Base-by-base conservation (phyloP, 1,140 invertebrate genomes). In the Drosophila erecta region DNA sequence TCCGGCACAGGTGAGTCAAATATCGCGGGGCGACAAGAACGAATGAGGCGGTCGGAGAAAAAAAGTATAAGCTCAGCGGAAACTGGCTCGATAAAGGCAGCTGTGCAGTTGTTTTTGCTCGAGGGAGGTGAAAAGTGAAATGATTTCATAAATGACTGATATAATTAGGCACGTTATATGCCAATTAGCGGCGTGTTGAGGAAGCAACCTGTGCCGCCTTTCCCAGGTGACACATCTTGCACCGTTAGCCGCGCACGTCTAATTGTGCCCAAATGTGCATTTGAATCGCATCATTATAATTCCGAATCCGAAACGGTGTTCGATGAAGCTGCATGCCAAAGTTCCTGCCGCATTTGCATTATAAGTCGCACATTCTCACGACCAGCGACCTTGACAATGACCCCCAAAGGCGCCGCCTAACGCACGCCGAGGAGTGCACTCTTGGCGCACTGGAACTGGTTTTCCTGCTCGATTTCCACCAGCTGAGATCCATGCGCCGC, bases 241-340 rank as follows among this genome's bases (percentile, higher is more conserved):
- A 79, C 83, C 76, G 81, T 83, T 87, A 83, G 55, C 55, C 35
- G 61, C 14, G 7, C n/a, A 33, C 37, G 58, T 38, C 83, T 86
- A 86, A 86, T 86, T 89, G 84, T 89, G 84, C 84, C 79, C 84
- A 89, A 89, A 86, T 75, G 64, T 56, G 81, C 77, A 81, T 71
- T 73, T 41, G 59, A 78, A 86, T 86, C 73, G 76, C 64, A 75
- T 30, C 30, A 74, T 64, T 43, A 38, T 59, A 44, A 44, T 20
- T 20, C 41, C 41, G 8, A 30, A 38, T 6, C 14, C 4, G 14
- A 38, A 6, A 2, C n/a, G 1, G 30, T 3, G 17, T 41, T n/a
- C 40, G n/a, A 15, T 44, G 17, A 17, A 35, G 22, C 27, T 43
- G 43, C 80, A 84, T 83, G 75, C 41, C 56, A 50, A 71, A 71